Percentiles rank a stretch among this genome's conserved stretches.
Conservation (phyloP, 2,113 vertebrate genomes). For the Leptobrachium leishanense region DNA sequence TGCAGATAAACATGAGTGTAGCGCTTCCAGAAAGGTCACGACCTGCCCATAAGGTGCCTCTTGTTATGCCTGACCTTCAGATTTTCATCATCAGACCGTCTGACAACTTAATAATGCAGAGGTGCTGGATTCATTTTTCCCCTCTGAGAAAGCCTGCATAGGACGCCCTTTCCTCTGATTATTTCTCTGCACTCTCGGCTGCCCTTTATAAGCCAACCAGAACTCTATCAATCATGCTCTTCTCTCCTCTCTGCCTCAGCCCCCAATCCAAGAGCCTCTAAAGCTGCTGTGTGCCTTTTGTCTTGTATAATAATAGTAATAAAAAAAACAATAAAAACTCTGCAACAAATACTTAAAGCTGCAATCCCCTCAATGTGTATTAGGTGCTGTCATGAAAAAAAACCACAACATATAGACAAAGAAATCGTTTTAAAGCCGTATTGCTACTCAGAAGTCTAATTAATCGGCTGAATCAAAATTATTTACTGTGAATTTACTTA, state of each 20-base stretch:
- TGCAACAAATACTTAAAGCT: constrained; percentile 29
- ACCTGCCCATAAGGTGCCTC: constrained; percentile 94
- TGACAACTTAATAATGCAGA: constrained; percentile 96
- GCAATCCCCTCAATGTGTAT: not conserved
- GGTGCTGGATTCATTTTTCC: constrained; percentile 85
- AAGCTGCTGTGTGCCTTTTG: constrained; percentile 75
- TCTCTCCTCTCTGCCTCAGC: constrained; percentile 76
- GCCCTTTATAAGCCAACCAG: constrained; percentile 97
- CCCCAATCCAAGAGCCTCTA: constrained; percentile 64
- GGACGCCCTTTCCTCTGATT: constrained; percentile 95
- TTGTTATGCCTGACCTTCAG: constrained; percentile 99
- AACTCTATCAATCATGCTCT: constrained; percentile 95
- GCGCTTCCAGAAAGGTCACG: constrained; percentile 88
- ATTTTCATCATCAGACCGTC: constrained; percentile 96
- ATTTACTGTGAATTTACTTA: too few relatives aligned
- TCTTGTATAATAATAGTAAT: constrained; percentile 58
- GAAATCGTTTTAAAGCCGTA: not conserved
- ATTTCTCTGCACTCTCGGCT: constrained; percentile 91
- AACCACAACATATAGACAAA: too few relatives aligned
- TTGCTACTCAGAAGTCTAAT: not conserved
- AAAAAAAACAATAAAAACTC: constrained; percentile 13
- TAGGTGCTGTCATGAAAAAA: not conserved
- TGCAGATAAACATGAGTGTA: constrained; percentile 99
- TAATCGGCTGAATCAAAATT: not conserved
- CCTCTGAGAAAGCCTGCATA: constrained; percentile 77